Conservation (phyloP, 2,113 vertebrate species). For the Microcebus murinus region DNA sequence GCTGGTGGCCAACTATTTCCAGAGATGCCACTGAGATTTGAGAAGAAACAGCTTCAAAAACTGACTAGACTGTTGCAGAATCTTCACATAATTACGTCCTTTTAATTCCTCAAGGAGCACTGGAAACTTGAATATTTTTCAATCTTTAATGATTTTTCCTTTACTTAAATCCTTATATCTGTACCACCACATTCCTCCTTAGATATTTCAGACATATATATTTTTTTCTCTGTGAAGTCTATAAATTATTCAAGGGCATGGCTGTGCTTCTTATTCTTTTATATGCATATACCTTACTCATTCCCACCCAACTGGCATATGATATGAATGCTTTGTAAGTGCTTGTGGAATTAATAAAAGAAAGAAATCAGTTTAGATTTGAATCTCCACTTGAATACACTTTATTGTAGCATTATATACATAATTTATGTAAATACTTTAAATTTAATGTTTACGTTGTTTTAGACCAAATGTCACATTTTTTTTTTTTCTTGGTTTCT, state of each 20-base stretch:
- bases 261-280: neutral
- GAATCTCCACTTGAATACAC: neutral
- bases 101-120: neutral
- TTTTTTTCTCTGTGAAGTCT: neutral
- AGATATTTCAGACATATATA: neutral
- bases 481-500: slow-evolving; percentile 18
- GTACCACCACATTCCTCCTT: neutral
- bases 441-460: neutral
- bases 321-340: neutral
- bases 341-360: neutral
- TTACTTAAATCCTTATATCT: neutral
- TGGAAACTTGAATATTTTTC: neutral
- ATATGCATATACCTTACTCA: neutral
- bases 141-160: neutral
- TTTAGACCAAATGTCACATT: neutral
- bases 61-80: neutral
- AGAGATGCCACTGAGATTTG: neutral
- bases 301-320: neutral
- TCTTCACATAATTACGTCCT: neutral
- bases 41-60: neutral
- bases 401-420: neutral
- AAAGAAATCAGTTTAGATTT: neutral
- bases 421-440: neutral
- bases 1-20: neutral
- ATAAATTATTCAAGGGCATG: neutral